Evolutionary conservation across 1,140 invertebrate species (phyloP), one percentile per base, ranked within the genome.

Genomic region (Nymphalis io): DNA sequence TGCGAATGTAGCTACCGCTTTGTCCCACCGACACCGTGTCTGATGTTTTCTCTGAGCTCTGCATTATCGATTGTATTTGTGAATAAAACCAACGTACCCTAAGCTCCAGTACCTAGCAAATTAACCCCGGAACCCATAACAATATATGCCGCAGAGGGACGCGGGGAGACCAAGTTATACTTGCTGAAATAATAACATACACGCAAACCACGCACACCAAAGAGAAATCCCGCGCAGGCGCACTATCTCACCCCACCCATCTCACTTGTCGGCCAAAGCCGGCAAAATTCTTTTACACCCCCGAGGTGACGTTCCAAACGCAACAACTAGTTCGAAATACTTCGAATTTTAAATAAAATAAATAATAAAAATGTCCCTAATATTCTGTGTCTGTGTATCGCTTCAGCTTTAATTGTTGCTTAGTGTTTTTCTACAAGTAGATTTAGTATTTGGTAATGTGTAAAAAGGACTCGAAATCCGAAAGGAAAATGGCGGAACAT

Each of bases 51-150:
- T 84, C 81, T 76, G 78, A 84, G 78, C 66, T 85, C 85, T 84
- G 84, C 85, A 84, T 87, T 90, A 90, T 90, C 86, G 88, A 90
- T 90, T 90, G 82, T 85, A 87, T 86, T 88, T 83, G 80, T 82
- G 81, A 84, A 88, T 77, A 85, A 33, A 72, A 79, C 87, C 81
- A 87, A 0, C 44, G 3, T 73, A 74, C n/a, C n/a, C 12, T 61
- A 84, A 84, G 42, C 84, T 74, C 73, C 60, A 53, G 57, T 78
- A 72, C 74, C 77, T 58, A 66, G 78, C 73, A 78, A 79, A 68
- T 58, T 60, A 21, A 68, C 80, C 78, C 78, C 78, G 65, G 74
- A 21, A 11, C 18, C 38, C 18, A 65, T 38, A 66, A 59, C 40
- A 42, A 42, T 53, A 27, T 59, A 66, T 53, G 42, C 12, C 20